These are phyloP conservation scores for Drosophila nigritarsus DNA, from an alignment of 2,888 invertebrate species.

Conservation along the genomic window DNA sequence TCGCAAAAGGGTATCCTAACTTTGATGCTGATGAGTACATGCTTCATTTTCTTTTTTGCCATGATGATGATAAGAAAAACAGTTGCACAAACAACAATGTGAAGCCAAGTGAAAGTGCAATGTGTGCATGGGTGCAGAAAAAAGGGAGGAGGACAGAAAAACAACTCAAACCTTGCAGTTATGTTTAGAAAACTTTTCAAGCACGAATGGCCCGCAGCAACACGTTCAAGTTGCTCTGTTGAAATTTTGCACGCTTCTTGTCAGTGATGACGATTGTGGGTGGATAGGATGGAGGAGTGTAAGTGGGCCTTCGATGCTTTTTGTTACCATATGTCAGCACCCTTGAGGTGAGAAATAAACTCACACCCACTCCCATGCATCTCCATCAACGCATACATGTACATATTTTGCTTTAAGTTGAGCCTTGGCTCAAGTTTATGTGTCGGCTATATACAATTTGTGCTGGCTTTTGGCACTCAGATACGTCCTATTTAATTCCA, in stretches of 20 bases:
- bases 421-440: constrained; percentile 31
- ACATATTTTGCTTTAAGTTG: constrained; percentile 42
- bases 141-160: constrained; percentile 36
- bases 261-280: constrained; percentile 21
- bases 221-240: constrained; percentile 67
- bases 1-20: constrained; percentile 23
- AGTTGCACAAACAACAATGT: constrained; percentile 53
- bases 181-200: constrained; percentile 80
- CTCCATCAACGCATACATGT: neutral
- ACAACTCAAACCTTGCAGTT: constrained; percentile 65
- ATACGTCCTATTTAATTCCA: constrained; percentile 34
- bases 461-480: constrained; percentile 20
- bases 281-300: neutral
- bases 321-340: constrained; percentile 73
- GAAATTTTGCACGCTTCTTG: constrained; percentile 60
- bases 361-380: constrained; percentile 36
- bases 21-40: constrained; percentile 31
- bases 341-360: constrained; percentile 76
- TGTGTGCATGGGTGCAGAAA: constrained; percentile 45
- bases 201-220: constrained; percentile 77
- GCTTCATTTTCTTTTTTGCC: constrained; percentile 10
- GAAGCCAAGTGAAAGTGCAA: constrained; percentile 61
- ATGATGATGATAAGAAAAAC: constrained; percentile 42
- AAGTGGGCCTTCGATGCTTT: constrained; percentile 42
- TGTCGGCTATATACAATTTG: constrained; percentile 45